Evolutionary conservation across 1,140 invertebrate genomes (phyloP), one percentile per base, ranked within the genome.

Genomic region (Coptotermes formosanus): DNA sequence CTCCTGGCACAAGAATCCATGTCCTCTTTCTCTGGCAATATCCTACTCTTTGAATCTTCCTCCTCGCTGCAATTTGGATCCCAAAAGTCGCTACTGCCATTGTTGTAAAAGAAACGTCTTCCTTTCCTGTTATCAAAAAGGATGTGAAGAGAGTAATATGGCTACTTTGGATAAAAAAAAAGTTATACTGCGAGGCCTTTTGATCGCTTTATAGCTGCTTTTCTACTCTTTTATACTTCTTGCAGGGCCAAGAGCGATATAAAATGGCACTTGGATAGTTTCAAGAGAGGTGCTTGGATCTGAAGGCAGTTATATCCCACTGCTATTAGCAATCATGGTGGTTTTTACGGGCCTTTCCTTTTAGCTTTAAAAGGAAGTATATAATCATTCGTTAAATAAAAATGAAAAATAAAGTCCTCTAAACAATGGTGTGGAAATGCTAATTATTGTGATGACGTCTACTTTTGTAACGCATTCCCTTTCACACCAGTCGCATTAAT

Each of bases 121-220:
- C n/a, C 64, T 75, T 75, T 75, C 64, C 64, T 75, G 64, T 75
- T 75, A 75, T 75, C 64, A 75, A 75, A 14, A 64, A 75, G 64
- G 64, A 3, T 30, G 64, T 30, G 25, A 75, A 75, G 4, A 30
- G n/a, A 75, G n/a, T 75, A 75, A 75, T 75, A 30, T 30, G 64
- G 7, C n/a, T 75, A 75, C 64, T 75, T 75, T 30, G n/a, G 64
- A 30, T 75, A 75, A 75, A 75, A 75, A n/a, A 23, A 75, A 25
- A 75, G 64, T 75, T 75, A n/a, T 75, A 75, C 25, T 30, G 64
- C 64, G 25, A 75, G 64, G 2, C 25, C n/a, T 75, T 75, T 75
- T 75, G 64, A 75, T 75, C 64, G 64, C n/a, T 75, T 75, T 30
- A 30, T 30, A n/a, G 64, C 64, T 75, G n/a, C n/a, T 75, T n/a